These are phyloP conservation scores for Gymnothorax reevesii DNA, from an alignment of 2,797 vertebrate genomes.

Conservation along the genomic window DNA sequence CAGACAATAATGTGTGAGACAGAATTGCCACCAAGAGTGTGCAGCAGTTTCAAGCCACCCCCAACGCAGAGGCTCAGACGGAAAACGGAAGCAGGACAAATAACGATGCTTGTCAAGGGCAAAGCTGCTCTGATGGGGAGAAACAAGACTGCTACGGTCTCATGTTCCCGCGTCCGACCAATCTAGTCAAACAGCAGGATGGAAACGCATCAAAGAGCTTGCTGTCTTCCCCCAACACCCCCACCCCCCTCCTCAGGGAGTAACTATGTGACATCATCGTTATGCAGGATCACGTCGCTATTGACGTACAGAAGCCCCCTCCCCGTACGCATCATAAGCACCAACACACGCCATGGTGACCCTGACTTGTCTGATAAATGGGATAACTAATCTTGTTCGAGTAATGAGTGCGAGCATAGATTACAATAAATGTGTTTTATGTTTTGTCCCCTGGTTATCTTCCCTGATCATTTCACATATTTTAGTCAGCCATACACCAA, in stretches of 20 bases:
- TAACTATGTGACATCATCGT: not conserved
- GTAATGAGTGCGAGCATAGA: not conserved
- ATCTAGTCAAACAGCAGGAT: not conserved
- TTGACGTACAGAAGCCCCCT: not conserved
- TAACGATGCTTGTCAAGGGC: not conserved
- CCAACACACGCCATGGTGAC: not conserved
- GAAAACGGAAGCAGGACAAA: not conserved
- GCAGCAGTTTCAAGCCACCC: not conserved
- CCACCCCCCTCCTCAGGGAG: not conserved
- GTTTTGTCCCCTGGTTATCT: no score
- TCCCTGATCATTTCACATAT: not conserved
- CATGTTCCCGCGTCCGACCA: not conserved
- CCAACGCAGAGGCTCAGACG: not conserved
- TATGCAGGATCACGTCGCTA: not conserved
- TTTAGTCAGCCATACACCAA: not conserved
- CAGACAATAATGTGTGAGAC: not conserved
- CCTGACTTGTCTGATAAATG: not conserved
- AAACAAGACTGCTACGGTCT: not conserved
- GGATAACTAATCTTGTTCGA: not conserved
- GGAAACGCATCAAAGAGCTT: not conserved
- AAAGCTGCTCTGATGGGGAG: not conserved
- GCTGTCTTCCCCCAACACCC: not conserved
- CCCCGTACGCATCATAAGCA: not conserved
- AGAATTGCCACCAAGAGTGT: not conserved
- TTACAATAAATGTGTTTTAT: not conserved